These are phyloP conservation scores for Monochamus alternatus DNA, from an alignment of 2,888 invertebrate genomes.

Conservation along the genomic window DNA sequence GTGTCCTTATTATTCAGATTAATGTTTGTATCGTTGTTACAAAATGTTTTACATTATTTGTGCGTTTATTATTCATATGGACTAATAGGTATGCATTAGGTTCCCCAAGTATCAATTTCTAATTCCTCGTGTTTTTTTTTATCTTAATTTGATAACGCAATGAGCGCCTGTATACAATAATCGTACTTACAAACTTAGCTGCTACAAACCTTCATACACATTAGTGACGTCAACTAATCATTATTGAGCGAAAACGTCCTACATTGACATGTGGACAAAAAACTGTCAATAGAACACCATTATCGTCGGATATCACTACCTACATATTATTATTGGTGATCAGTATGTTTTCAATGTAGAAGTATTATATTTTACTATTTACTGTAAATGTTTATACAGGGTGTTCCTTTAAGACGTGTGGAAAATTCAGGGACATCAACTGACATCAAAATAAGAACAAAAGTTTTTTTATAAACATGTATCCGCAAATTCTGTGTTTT, in stretches of 20 bases:
- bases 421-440: too few species aligned
- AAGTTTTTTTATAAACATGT: too few species aligned
- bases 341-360: too few species aligned
- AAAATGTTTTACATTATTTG: constrained; percentile 17
- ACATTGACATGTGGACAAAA: neutral
- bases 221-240: constrained; percentile 11
- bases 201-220: neutral
- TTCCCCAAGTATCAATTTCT: neutral
- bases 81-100: constrained; percentile 6
- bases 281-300: neutral
- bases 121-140: neutral
- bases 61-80: constrained; percentile 23
- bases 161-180: neutral
- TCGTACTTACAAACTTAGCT: neutral
- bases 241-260: neutral
- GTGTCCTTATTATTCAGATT: constrained; percentile 1
- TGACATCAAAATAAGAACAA: too few species aligned
- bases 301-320: too few species aligned
- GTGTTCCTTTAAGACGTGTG: too few species aligned
- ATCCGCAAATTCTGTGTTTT: too few species aligned
- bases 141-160: neutral
- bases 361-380: too few species aligned
- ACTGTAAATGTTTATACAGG: too few species aligned
- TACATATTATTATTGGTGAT: too few species aligned
- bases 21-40: constrained; percentile 33